phyloP scores from a whole-genome alignment of 30 jellyfish, hydroid and myxozoan genomes.

The Cassiopea xamachana region DNA sequence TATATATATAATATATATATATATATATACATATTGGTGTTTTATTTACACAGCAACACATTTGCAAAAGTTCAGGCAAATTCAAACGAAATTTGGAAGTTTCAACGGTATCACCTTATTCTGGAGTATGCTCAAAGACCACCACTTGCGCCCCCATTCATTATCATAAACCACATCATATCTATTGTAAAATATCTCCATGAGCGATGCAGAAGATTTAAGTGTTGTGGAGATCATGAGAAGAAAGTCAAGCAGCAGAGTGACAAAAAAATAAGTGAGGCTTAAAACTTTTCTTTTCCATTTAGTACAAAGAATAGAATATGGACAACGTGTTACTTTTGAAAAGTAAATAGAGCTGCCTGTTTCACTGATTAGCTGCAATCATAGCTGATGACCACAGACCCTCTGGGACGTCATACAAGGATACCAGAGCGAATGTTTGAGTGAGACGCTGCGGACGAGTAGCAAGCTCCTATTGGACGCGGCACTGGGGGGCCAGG shows the following conservation, averaged over 20 bases:
- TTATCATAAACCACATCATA: constrained; percentile 53
- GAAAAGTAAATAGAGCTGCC: background rate
- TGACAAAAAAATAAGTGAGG: constrained; percentile 56
- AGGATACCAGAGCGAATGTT: no score
- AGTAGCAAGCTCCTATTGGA: no score
- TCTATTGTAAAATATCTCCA: constrained; percentile 17
- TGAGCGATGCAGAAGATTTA: constrained; percentile 16
- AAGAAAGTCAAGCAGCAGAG: constrained; percentile 5
- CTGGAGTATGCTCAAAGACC: constrained; percentile 85
- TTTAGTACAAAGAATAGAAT: background rate
- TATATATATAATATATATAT: no score
- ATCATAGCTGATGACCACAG: no score
- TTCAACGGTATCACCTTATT: constrained; percentile 87
- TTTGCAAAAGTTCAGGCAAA: constrained; percentile 81
- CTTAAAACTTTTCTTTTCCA: background rate
- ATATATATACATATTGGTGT: no score
- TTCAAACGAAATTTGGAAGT: constrained; percentile 84
- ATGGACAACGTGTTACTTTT: background rate
- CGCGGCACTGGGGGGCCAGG: no score
- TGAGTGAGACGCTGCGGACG: no score
- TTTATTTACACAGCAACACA: constrained; percentile 75
- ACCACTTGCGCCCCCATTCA: constrained; percentile 77
- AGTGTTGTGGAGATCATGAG: constrained; percentile 38
- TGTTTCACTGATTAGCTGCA: no score
- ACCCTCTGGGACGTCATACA: no score